Base-by-base conservation (phyloP, 2,113 vertebrate genomes). In the Corythoichthys haematopterus region DNA sequence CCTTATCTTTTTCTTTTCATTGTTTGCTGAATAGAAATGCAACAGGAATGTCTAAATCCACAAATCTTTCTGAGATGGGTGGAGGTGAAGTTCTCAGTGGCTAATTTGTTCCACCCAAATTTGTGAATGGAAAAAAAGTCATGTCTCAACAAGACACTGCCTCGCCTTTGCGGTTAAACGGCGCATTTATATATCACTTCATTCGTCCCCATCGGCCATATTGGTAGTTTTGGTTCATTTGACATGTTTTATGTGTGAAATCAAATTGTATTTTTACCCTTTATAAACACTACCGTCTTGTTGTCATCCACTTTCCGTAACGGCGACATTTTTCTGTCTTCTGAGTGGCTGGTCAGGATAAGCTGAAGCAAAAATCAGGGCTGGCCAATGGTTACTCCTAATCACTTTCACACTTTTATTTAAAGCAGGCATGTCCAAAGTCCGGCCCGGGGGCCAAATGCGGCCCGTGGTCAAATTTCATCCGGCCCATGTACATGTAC, bases 101-200 rank as follows among this genome's bases (percentile, higher is more conserved):
- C 56, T 16, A 4, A 66, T 40, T 56, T 76, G 70, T 81, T 79
- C 71, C 79, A 71, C 61, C 52, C 69, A 38, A 57, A 33, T 7
- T 50, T n/a, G 6, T 80, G 64, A 80, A 70, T 52, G 52, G 36
- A 66, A 48, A 28, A 28, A 20, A 53, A 71, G 57, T 73, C 70
- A 66, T 76, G 74, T 78, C 69, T 71, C 72, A 73, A 78, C 85
- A 84, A 50, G 74, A 77, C 38, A 37, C 57, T 20, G 51, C 5
- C 15, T 74, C 16, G 51, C 5, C 15, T 74, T 71, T 65, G 59
- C 14, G 50, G 14, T 10, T 47, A 3, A 69, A 65, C 73, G 48
- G 40, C 20, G 45, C 51, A 72, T 61, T 43, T 45, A 11, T 45
- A 43, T 45, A 6, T 60, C 37, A 11, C n/a, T 15, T 60, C 37